Base-by-base conservation (phyloP, 1,140 invertebrate species). In the Potamilus streckersoni region DNA sequence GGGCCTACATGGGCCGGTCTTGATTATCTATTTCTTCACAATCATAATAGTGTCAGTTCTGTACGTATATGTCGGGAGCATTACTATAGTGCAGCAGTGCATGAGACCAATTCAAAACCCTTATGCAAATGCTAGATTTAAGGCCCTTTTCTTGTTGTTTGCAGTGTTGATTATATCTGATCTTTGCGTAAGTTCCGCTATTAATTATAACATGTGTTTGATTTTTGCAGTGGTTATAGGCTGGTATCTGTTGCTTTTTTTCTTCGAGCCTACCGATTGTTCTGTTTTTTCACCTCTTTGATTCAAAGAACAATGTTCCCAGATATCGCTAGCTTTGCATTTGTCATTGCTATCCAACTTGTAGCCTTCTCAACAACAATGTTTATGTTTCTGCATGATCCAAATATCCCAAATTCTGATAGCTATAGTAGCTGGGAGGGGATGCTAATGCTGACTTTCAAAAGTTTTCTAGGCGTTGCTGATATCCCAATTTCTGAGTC, bases 361-460 rank as follows among this genome's bases (percentile, higher is more conserved):
- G 15, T 84, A 38, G 76, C 82, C 15, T 86, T 86, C 58, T 78
- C 81, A 17, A 78, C 80, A 16, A 79, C 77, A 20, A 83, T 86
- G 76, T 78, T 83, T 63, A 77, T 84, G n/a, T n/a, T 55, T 2
- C 59, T 71, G 0, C 57, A 57, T 11, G 27, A 58, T 17, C 69
- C 56, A 17, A 31, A 20, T 19, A 23, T 8, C 49, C 61, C 27
- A 19, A 61, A 66, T 19, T 56, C 65, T 11, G 62, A 49, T 8
- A 11, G 38, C 0, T 49, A 49, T 49, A 49, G 38, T 8, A 49
- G 11, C 38, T 49, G 38, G 38, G 6, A 11, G 4, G 38, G 11
- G 6, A 49, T 49, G 38, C 38, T 49, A 11, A 6, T 49, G 6
- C 6, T 49, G 14, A 80, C 85, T 76, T 85, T 85, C 63, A 83